Evolutionary conservation across 2,113 vertebrate genomes (phyloP).

Genomic region (Ptyas mucosa): DNA sequence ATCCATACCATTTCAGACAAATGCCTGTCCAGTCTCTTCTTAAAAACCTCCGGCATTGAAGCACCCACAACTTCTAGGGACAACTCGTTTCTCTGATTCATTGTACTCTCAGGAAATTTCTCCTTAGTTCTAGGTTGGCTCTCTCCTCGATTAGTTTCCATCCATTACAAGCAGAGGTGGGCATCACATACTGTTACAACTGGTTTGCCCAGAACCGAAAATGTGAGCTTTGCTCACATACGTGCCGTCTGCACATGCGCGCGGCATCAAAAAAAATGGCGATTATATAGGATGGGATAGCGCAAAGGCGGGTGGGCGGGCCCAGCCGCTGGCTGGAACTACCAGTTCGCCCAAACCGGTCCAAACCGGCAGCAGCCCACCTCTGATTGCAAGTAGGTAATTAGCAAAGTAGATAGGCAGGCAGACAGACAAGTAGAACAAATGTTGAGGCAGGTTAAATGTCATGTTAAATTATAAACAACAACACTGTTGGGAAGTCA

Average conservation of each 20-base stretch:
- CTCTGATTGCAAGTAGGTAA: background rate
- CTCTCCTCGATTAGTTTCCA: background rate
- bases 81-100: background rate
- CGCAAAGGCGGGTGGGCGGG: too few relatives aligned
- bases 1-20: background rate
- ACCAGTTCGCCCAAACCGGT: too few relatives aligned
- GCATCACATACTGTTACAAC: too few relatives aligned
- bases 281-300: too few relatives aligned
- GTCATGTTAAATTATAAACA: slow-evolving; percentile 13
- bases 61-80: background rate
- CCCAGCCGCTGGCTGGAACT: too few relatives aligned
- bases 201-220: too few relatives aligned
- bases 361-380: too few relatives aligned
- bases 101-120: background rate
- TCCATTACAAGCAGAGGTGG: background rate
- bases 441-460: background rate
- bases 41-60: background rate
- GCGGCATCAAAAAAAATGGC: too few relatives aligned
- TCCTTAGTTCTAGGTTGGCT: background rate
- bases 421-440: background rate
- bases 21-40: background rate
- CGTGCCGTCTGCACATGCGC: too few relatives aligned
- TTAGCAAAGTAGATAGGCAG: background rate
- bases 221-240: too few relatives aligned
- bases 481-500: background rate